Base-by-base conservation (phyloP, 35 echinoderm and acorn worm genomes). In the Heliocidaris tuberculata region DNA sequence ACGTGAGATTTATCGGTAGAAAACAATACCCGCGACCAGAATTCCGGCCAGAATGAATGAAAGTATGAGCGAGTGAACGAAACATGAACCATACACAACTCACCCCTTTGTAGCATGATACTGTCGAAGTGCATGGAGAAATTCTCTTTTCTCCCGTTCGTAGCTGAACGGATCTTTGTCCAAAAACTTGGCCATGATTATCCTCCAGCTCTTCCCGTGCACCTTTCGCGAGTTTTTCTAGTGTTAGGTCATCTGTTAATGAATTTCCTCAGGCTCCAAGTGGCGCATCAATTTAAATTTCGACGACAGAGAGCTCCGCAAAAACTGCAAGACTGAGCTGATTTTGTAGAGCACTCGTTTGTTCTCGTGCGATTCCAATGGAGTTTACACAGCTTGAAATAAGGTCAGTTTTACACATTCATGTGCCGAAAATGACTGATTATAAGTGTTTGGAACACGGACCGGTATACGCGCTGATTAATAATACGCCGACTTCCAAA, bases 111-210 rank as follows among this genome's bases (percentile, higher is more conserved):
- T 31, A 54, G 96, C 65, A 93, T 97, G 96, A 96, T 97, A 99
- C 94, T 97, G 98, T 21, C 96, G 95, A 85, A 99, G 95, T 85
- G 94, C 95, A 85, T 96, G 94, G 94, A 97, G 60, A 92, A 99
- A 99, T 88, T 94, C 94, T 85, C 50, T 85, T 93, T 96, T 95
- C 92, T 97, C 98, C 61, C 97, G 94, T 94, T 96, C 98, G 94
- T 99, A 99, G 60, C 93, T 92, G 71, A 94, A 97, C 94, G 98
- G 98, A 96, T 99, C 98, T 97, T 99, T 99, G 92, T 97, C 98
- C 94, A 99, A 90, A 95, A 97, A 97, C 97, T 96, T 95, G 31
- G 96, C 98, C 98, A 99, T 99, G 78, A 95, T 98, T 94, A 95
- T 94, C 90, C 97, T 96, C 96, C 96, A 98, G 90, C 94, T 92